phyloP scores from a whole-genome alignment of 2,797 vertebrate genomes.

The Petrocephalus sullivani region DNA sequence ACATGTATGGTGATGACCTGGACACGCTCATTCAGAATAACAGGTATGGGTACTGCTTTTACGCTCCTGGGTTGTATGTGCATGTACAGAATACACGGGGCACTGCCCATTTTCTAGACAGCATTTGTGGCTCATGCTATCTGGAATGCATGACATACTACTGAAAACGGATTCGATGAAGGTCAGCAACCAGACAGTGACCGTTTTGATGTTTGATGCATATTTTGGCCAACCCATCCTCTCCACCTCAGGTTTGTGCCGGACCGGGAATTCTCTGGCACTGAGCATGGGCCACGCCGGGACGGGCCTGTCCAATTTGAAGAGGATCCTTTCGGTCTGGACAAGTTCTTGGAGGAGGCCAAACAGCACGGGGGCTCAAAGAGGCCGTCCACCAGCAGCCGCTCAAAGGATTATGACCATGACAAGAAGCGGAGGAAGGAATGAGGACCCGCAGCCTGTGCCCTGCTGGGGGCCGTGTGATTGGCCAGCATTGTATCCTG shows the following conservation, averaged over 20 bases:
- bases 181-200: background rate
- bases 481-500: background rate
- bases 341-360: conserved; percentile 98
- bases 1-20: conserved; percentile 75
- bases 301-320: conserved; percentile 96
- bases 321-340: conserved; percentile 96
- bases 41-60: conserved; percentile 31
- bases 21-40: conserved; percentile 77
- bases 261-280: conserved; percentile 87
- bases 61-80: conserved; percentile 30
- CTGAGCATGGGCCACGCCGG: conserved; percentile 74
- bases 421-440: conserved; percentile 98
- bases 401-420: conserved; percentile 92
- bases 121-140: conserved; percentile 26
- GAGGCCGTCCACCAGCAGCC: conserved; percentile 82
- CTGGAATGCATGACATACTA: background rate
- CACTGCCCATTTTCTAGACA: background rate
- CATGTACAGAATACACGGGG: background rate
- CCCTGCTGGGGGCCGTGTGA: background rate
- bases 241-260: conserved; percentile 67
- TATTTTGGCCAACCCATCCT: conserved; percentile 26
- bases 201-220: conserved; percentile 26
- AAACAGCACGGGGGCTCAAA: conserved; percentile 96
- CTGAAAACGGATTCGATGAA: background rate
- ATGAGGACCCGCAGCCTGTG: conserved; percentile 49